Evolutionary conservation across 2,113 vertebrate species (phyloP).

Genomic region (Lophius piscatorius): DNA sequence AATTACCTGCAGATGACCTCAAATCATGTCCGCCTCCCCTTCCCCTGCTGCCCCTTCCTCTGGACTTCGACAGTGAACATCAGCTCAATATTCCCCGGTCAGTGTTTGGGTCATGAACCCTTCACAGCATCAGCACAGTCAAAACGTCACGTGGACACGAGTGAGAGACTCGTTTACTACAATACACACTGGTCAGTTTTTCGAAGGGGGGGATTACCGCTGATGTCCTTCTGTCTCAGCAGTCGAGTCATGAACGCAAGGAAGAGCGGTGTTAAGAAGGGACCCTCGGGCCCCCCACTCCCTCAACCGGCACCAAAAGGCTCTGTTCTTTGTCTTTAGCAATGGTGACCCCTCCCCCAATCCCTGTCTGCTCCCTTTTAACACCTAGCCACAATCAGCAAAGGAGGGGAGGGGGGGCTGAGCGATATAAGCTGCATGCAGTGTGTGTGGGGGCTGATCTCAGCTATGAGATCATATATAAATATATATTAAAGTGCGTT

Average conservation of each 20-base stretch:
- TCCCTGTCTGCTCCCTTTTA: conserved; percentile 66
- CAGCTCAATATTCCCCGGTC: conserved; percentile 34
- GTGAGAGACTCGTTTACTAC: conserved; percentile 42
- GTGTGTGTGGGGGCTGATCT: conserved; percentile 29
- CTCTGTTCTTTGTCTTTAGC: conserved; percentile 79
- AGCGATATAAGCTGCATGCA: conserved; percentile 51
- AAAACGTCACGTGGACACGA: conserved; percentile 21
- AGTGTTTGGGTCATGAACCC: conserved; percentile 15
- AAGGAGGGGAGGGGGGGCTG: conserved; percentile 1
- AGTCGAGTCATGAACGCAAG: conserved; percentile 56
- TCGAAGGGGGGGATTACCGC: conserved; percentile 2
- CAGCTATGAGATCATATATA: background rate
- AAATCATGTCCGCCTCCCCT: conserved; percentile 25
- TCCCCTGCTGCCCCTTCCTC: conserved; percentile 18
- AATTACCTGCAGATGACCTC: conserved; percentile 64
- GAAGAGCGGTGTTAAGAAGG: conserved; percentile 53
- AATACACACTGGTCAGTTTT: conserved; percentile 22
- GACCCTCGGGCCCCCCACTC: conserved; percentile 46
- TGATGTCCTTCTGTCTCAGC: conserved; percentile 63
- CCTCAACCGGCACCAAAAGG: conserved; percentile 56
- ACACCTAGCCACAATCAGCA: conserved; percentile 72
- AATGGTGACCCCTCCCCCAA: conserved; percentile 77
- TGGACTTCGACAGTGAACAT: conserved; percentile 7
- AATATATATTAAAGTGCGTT: too few relatives aligned
- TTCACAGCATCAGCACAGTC: conserved; percentile 25